Percentiles rank a stretch among this genome's conserved stretches.
Evolutionary conservation across 2,113 vertebrate species (phyloP).

Genomic region (Pan troglodytes): NHGRI_mPanTro3-v2.1_pri NC_072408.2:11669501-11670000

Average conservation of each 20-base stretch:
- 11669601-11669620: not conserved
- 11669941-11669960: not conserved
- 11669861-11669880: not conserved
- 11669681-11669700: not conserved
- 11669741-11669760: slow-evolving; percentile 51
- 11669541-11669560: not conserved
- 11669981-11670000: not conserved
- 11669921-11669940: not conserved
- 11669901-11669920: slow-evolving; percentile 39
- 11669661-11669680: slow-evolving; percentile 25
- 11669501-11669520: not conserved
- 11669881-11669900: slow-evolving; percentile 39
- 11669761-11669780: slow-evolving; percentile 41
- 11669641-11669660: not conserved
- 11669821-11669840: slow-evolving; percentile 41
- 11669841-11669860: not conserved
- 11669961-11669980: not conserved
- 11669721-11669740: slow-evolving; percentile 51
- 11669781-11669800: slow-evolving; percentile 64
- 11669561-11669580: not conserved
- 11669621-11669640: slow-evolving; percentile 12
- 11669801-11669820: slow-evolving; percentile 51
- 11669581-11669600: not conserved
- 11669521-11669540: not conserved
- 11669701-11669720: slow-evolving; percentile 53